Conservation (phyloP, 2,888 invertebrate genomes). For the Lordiphosa fenestrarum region DNA sequence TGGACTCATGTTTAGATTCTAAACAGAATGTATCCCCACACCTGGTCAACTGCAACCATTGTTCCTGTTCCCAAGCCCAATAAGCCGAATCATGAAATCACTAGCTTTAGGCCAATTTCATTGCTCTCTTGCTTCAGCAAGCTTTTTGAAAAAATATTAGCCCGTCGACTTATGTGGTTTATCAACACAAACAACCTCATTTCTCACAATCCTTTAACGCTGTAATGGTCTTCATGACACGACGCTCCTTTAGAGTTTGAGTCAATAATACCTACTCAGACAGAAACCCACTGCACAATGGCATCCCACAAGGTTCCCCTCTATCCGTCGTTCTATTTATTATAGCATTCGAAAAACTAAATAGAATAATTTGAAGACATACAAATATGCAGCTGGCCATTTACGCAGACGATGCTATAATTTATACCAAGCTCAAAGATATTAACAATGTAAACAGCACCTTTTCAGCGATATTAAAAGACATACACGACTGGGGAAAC, state of each 20-base stretch:
- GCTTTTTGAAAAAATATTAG: no score
- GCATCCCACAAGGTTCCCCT: conserved; percentile 16
- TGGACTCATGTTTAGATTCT: no score
- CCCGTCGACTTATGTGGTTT: no score
- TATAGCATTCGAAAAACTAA: conserved; percentile 19
- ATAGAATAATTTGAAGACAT: not conserved
- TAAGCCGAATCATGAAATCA: conserved; percentile 2
- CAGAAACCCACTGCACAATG: not conserved
- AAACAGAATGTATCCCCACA: no score
- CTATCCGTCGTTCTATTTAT: conserved; percentile 22
- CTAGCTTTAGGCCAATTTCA: conserved; percentile 11
- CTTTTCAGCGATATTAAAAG: not conserved
- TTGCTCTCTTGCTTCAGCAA: conserved; percentile 11
- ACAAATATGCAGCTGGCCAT: not conserved
- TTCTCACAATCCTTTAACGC: conserved; percentile 6
- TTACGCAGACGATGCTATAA: no score
- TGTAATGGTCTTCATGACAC: conserved; percentile 2
- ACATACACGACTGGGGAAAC: conserved; percentile 2
- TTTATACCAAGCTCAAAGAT: not conserved
- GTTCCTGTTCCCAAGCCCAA: conserved; percentile 9
- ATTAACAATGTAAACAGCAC: not conserved
- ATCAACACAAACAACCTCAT: conserved; percentile 16
- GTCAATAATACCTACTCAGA: conserved; percentile 3
- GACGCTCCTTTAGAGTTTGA: not conserved
- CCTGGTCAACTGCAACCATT: no score